A percentile compares a stretch with the other conserved stretches of the same genome.
phyloP scores from a whole-genome alignment of 2,797 vertebrate genomes.

The Acanthurus lineatus region DNA sequence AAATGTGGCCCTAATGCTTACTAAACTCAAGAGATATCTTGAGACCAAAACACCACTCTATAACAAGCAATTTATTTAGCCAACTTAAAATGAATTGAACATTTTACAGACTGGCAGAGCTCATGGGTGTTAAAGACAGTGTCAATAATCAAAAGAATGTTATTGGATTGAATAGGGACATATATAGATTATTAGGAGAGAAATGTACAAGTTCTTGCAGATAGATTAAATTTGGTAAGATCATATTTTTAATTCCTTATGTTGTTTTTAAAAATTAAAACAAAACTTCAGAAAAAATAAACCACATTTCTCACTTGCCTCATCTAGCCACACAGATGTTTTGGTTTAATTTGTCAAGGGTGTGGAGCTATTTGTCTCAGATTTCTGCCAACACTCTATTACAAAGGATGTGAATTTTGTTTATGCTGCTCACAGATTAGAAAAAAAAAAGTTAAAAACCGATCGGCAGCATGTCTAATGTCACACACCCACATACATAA shows the following conservation, averaged over 20 bases:
- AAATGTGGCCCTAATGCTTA: neutral
- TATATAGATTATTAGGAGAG: neutral
- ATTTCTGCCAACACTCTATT: neutral
- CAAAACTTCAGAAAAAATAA: neutral
- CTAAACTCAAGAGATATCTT: neutral
- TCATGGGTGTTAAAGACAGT: neutral
- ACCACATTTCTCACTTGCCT: neutral
- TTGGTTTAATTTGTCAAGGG: neutral
- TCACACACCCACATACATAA: neutral
- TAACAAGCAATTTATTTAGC: neutral
- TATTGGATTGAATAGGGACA: no score
- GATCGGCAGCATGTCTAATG: neutral
- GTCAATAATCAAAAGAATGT: neutral
- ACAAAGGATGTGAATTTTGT: neutral
- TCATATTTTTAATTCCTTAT: neutral
- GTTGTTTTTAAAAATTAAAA: neutral
- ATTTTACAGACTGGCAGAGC: neutral
- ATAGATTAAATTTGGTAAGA: no score
- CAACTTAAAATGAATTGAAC: neutral
- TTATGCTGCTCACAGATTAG: neutral
- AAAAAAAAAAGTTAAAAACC: neutral
- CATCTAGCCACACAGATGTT: neutral
- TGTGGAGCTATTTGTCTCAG: neutral
- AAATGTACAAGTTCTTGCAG: neutral
- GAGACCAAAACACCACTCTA: neutral